Conservation (phyloP, 2,113 vertebrate species). For the Stegastes partitus region DNA sequence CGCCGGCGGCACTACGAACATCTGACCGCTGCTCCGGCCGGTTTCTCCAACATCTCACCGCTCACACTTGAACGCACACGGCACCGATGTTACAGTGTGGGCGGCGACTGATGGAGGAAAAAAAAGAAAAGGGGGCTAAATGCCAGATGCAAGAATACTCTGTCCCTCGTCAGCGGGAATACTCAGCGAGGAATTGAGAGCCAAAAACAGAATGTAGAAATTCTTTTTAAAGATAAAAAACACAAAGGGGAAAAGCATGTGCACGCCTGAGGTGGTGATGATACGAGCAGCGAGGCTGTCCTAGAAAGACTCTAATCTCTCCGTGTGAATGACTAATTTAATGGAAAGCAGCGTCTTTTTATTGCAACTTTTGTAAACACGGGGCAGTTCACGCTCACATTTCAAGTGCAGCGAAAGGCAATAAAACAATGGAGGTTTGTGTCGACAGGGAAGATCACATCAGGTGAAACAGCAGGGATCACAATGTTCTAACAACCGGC, state of each 20-base stretch:
- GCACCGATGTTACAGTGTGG: not conserved
- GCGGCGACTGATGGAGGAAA: conserved; percentile 28
- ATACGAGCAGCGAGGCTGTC: conserved; percentile 44
- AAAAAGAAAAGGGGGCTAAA: conserved; percentile 14
- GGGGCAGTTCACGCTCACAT: not conserved
- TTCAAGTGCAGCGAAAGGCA: not conserved
- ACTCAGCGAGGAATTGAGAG: conserved; percentile 48
- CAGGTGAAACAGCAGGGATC: conserved; percentile 7
- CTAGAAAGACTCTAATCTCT: conserved; percentile 63
- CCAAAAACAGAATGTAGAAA: conserved; percentile 36
- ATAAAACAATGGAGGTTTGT: too few species aligned
- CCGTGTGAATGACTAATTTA: conserved; percentile 50
- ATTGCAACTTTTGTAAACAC: not conserved
- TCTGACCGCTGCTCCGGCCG: conserved; percentile 38
- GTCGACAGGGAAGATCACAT: not conserved
- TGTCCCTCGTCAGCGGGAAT: conserved; percentile 34
- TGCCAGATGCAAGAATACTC: conserved; percentile 11
- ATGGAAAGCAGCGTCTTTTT: conserved; percentile 47
- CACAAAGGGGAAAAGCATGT: conserved; percentile 32
- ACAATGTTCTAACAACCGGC: not conserved
- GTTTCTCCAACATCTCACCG: not conserved
- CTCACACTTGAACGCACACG: too few species aligned
- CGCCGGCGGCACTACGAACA: conserved; percentile 36
- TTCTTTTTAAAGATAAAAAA: conserved; percentile 44
- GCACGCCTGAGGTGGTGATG: conserved; percentile 56